Evolutionary conservation across 2,113 vertebrate genomes (phyloP).

Genomic region (Rhegmatorhina hoffmannsi): DNA sequence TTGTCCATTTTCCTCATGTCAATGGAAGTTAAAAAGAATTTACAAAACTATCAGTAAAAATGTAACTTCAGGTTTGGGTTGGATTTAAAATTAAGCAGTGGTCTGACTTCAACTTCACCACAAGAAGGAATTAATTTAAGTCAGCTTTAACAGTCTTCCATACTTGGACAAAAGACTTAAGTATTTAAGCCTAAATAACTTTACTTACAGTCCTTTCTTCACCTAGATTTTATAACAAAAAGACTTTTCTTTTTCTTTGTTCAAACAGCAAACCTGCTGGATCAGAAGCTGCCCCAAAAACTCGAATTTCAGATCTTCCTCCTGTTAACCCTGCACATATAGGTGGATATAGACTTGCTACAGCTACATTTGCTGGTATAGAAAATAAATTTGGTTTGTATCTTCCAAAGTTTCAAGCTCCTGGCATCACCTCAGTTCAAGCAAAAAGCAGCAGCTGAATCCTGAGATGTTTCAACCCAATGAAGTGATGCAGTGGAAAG

Average conservation of each 20-base stretch:
- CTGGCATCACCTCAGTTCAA: conserved; percentile 72
- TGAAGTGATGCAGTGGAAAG: background rate
- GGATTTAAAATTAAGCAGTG: background rate
- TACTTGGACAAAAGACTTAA: background rate
- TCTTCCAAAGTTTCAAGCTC: conserved; percentile 89
- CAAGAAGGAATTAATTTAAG: background rate
- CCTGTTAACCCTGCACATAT: conserved; percentile 87
- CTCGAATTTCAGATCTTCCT: conserved; percentile 84
- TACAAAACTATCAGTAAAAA: background rate
- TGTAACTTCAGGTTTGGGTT: background rate
- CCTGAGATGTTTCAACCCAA: background rate
- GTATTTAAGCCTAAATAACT: background rate
- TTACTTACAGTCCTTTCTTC: background rate
- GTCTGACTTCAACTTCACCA: background rate
- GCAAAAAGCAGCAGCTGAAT: conserved; percentile 56
- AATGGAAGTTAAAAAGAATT: background rate
- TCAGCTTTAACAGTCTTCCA: background rate
- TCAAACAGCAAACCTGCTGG: conserved; percentile 85
- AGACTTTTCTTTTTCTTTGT: conserved; percentile 14
- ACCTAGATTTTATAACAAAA: background rate
- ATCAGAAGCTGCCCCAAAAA: conserved; percentile 82
- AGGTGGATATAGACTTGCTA: conserved; percentile 91
- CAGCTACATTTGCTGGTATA: conserved; percentile 92
- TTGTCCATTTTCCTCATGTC: background rate
- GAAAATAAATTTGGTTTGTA: conserved; percentile 96